These are phyloP conservation scores for Diarsia brunnea DNA, from an alignment of 2,888 invertebrate genomes.

Conservation along the genomic window DNA sequence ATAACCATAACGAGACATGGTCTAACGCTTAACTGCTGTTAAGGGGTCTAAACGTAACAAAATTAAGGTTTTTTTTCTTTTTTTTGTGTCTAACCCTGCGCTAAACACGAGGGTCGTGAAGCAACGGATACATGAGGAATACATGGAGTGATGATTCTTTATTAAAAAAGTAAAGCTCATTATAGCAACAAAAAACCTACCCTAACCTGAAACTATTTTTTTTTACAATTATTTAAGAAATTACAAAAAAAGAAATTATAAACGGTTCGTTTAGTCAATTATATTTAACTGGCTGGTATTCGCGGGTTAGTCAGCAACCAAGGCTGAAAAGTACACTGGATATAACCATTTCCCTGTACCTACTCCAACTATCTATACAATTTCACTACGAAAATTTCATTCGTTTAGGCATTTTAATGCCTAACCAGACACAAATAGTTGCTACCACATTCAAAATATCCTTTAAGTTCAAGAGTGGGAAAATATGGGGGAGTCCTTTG, in stretches of 20 bases:
- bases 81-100: conserved; percentile 64
- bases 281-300: not conserved
- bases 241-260: not conserved
- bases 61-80: conserved; percentile 68
- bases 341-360: not conserved
- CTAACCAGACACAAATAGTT: not conserved
- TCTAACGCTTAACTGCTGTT: conserved; percentile 69
- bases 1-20: conserved; percentile 63
- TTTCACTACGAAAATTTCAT: not conserved
- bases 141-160: conserved; percentile 32
- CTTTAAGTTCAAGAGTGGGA: no score
- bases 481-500: no score
- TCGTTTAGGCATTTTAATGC: not conserved
- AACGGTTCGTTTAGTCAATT: not conserved
- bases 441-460: not conserved
- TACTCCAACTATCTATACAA: not conserved
- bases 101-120: conserved; percentile 50
- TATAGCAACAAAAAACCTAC: not conserved
- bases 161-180: not conserved
- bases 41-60: conserved; percentile 72
- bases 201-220: no score
- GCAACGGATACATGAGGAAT: not conserved
- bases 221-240: no score
- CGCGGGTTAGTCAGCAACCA: not conserved
- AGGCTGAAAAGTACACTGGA: not conserved